These are phyloP conservation scores for Enteromius viviparus DNA, from an alignment of 2,797 vertebrate species.

Conservation along the genomic window DNA sequence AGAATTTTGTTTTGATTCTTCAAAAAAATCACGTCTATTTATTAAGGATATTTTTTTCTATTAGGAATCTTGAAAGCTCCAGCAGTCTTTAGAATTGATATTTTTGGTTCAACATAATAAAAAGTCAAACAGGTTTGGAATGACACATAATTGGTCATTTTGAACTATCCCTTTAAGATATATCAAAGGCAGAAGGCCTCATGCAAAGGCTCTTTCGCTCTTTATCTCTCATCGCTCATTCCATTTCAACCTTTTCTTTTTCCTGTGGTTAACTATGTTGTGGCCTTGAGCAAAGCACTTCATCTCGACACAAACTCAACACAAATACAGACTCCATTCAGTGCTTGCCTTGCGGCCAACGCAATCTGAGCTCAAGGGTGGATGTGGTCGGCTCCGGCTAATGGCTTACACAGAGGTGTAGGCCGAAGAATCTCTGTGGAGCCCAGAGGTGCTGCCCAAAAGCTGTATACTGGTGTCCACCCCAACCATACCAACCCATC, in stretches of 20 bases:
- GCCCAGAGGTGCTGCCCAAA: slow-evolving; percentile 24
- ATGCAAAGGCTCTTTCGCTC: not conserved
- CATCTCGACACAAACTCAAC: slow-evolving; percentile 17
- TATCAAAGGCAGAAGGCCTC: not conserved
- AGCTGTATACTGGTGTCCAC: slow-evolving; percentile 32
- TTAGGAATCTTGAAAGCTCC: not conserved
- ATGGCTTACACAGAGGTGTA: slow-evolving; percentile 5
- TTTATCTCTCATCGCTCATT: not conserved
- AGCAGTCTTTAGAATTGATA: not conserved
- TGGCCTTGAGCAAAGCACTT: slow-evolving; percentile 34
- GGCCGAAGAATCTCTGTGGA: not conserved
- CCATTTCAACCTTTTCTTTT: not conserved
- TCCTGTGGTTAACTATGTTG: slow-evolving; percentile 1
- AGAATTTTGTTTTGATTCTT: not conserved
- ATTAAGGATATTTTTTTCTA: not conserved
- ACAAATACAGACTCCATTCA: slow-evolving; percentile 25
- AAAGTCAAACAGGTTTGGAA: not conserved
- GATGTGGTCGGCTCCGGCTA: not conserved
- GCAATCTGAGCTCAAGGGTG: slow-evolving; percentile 24
- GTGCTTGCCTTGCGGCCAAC: not conserved
- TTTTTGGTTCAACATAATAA: not conserved
- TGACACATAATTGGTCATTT: not conserved
- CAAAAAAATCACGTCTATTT: not conserved
- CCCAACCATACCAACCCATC: slow-evolving; percentile 3
- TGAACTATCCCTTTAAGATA: not conserved